Percentiles rank a stretch among this genome's conserved stretches.
Conservation (phyloP, 2,888 invertebrate genomes). For the Crepidodera aurea region DNA sequence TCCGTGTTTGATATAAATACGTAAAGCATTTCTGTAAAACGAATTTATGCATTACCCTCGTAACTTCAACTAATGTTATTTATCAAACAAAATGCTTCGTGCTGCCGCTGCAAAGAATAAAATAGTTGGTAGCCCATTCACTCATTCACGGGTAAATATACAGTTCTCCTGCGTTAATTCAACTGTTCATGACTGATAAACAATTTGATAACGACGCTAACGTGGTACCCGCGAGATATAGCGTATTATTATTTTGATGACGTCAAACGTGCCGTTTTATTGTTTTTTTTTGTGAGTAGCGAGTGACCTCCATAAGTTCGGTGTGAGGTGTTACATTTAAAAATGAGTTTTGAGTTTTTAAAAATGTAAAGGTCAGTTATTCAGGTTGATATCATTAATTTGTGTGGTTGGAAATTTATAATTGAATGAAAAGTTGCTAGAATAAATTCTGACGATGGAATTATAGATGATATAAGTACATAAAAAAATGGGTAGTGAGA, state of each 20-base stretch:
- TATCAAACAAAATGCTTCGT: neutral
- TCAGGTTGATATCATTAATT: too few relatives aligned
- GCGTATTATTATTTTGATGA: conserved; percentile 6
- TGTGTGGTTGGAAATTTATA: too few relatives aligned
- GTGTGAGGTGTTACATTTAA: conserved; percentile 2
- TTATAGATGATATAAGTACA: too few relatives aligned
- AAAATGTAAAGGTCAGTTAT: conserved; percentile 23
- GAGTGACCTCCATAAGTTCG: conserved; percentile 10
- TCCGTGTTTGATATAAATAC: too few relatives aligned
- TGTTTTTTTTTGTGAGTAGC: neutral
- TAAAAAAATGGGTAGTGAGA: too few relatives aligned
- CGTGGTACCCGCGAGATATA: neutral
- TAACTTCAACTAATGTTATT: neutral
- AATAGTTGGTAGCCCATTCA: neutral
- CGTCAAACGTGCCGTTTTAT: neutral
- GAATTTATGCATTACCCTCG: neutral
- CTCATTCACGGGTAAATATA: conserved; percentile 36
- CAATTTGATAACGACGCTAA: conserved; percentile 32
- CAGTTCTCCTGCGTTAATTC: conserved; percentile 35
- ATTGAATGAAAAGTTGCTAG: too few relatives aligned
- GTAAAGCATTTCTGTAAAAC: too few relatives aligned
- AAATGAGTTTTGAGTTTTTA: neutral
- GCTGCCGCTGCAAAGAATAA: neutral
- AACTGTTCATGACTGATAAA: conserved; percentile 39
- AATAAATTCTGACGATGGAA: too few relatives aligned